Percentiles rank a stretch among this genome's conserved stretches.
phyloP scores from a whole-genome alignment of 2,888 invertebrate species.

The Clostera curtula region DNA sequence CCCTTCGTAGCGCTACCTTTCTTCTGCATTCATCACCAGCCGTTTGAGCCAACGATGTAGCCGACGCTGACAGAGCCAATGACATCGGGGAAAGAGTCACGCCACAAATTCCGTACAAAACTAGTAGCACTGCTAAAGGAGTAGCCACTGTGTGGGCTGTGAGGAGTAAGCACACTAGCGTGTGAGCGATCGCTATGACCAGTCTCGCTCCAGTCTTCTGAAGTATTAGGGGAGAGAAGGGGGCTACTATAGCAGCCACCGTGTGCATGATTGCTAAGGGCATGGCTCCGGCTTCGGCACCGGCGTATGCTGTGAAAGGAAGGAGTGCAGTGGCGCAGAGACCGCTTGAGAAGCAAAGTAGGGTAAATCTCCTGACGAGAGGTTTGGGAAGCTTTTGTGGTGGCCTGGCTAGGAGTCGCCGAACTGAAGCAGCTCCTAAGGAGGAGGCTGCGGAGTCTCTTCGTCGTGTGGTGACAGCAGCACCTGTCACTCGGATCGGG shows the following conservation, averaged over 20 bases:
- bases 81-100: slow-evolving; percentile 74
- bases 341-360: slow-evolving; percentile 75
- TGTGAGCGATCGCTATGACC: slow-evolving; percentile 65
- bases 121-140: slow-evolving; percentile 47
- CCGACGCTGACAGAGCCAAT: slow-evolving; percentile 71
- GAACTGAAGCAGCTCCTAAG: slow-evolving; percentile 84
- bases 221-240: slow-evolving; percentile 58
- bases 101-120: slow-evolving; percentile 69
- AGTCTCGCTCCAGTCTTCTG: slow-evolving; percentile 56
- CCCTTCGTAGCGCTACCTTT: slow-evolving; percentile 53
- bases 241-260: slow-evolving; percentile 74
- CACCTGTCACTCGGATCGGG: slow-evolving; percentile 28
- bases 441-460: slow-evolving; percentile 83
- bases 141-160: slow-evolving; percentile 70
- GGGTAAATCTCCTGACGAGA: slow-evolving; percentile 62
- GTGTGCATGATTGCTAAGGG: slow-evolving; percentile 77
- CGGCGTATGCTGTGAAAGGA: slow-evolving; percentile 71
- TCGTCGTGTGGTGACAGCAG: slow-evolving; percentile 51
- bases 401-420: slow-evolving; percentile 78
- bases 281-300: slow-evolving; percentile 75
- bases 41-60: slow-evolving; percentile 74
- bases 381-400: slow-evolving; percentile 67
- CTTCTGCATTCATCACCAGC: slow-evolving; percentile 59
- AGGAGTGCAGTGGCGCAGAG: slow-evolving; percentile 78
- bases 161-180: slow-evolving; percentile 75